Evolutionary conservation across 2,888 invertebrate species (phyloP), one percentile per base, ranked within the genome.

Genomic region (Campoplex capitator): DNA sequence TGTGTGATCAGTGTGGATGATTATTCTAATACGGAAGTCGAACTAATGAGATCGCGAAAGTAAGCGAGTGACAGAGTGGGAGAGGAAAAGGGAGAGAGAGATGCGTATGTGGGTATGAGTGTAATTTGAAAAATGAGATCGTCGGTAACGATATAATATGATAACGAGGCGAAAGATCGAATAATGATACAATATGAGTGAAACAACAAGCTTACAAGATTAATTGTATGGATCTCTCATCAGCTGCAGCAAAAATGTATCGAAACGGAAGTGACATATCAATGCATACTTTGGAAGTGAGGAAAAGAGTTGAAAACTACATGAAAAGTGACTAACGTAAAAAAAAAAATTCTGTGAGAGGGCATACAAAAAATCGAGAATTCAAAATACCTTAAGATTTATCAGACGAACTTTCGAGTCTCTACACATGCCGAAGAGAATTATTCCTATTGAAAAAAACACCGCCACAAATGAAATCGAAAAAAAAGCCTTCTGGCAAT

Each of bases 231-330:
- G 67, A 74, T 54, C 65, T 48, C 73, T 38, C 38, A 65, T 67
- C 65, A 9, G 16, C n/a, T 54, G 35, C 56, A 32, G 71, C 67
- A 62, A 51, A 23, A 56, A 73, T 48, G 58, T 38, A 82, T 79
- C 54, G 65, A 83, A 62, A 65, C 70, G 85, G 78, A 70, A 71
- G 84, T 84, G 83, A 88, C 85, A 86, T 85, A 88, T 85, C 88
- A 84, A 81, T 73, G 83, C 83, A 77, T 83, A 83, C 35, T 73
- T 67, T 83, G 84, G 62, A 78, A 81, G 67, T 67, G 54, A 71
- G 45, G 45, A 42, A 56, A 54, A 68, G 28, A 67, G 23, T 6
- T 73, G 13, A 75, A 65, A 79, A 82, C 16, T 42, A 28, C 32
- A 9, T 51, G 35, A 51, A 56, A 51, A 71, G 18, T 58, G 28